phyloP scores from a whole-genome alignment of 2,113 vertebrate genomes.

The human region GRCh38 chr6:161748001-161748500 shows the following conservation, averaged over 20 bases:
- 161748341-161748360: neutral
- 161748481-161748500: neutral
- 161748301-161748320: neutral
- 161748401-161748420: neutral
- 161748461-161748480: neutral
- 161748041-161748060: neutral
- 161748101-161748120: neutral
- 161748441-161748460: slow-evolving; percentile 7
- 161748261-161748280: neutral
- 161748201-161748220: neutral
- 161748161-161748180: neutral
- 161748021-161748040: neutral
- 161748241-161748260: neutral
- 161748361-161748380: neutral
- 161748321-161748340: neutral
- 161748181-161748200: accelerated
- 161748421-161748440: neutral
- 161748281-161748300: neutral
- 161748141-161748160: neutral
- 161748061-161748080: neutral
- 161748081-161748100: neutral
- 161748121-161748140: neutral
- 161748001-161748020: neutral
- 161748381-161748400: neutral
- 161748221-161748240: neutral